Conservation (phyloP, 64 coral and sea anemone genomes). For the Platygyra sinensis region DNA sequence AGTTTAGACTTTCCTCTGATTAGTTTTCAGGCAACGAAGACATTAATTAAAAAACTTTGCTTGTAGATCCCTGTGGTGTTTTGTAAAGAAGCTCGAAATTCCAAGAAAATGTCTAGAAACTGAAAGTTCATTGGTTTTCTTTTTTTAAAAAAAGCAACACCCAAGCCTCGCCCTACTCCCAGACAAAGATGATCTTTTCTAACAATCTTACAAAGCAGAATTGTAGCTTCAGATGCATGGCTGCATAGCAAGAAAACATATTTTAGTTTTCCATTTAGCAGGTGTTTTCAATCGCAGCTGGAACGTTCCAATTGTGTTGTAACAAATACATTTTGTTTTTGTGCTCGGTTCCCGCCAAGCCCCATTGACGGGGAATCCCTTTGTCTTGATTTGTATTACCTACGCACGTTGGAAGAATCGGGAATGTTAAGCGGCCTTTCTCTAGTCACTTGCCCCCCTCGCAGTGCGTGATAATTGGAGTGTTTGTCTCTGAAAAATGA, state of each 20-base stretch:
- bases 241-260: constrained; percentile 4
- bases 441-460: neutral
- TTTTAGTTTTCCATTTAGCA: neutral
- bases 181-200: neutral
- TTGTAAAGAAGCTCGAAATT: too few species aligned
- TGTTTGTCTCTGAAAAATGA: neutral
- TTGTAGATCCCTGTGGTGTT: too few species aligned
- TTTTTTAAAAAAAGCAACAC: too few species aligned
- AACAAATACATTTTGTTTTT: neutral
- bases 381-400: neutral
- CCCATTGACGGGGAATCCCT: neutral
- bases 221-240: neutral
- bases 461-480: neutral
- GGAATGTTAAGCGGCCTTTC: neutral
- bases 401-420: neutral
- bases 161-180: neutral
- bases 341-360: neutral
- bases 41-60: too few species aligned
- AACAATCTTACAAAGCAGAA: neutral
- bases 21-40: too few species aligned
- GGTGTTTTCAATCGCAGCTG: constrained; percentile 38
- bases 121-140: too few species aligned
- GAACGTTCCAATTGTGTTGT: neutral
- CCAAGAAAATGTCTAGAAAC: too few species aligned
- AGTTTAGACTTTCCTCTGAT: too few species aligned